Conservation (phyloP, 2,888 invertebrate species). For the Seira ritae region DNA sequence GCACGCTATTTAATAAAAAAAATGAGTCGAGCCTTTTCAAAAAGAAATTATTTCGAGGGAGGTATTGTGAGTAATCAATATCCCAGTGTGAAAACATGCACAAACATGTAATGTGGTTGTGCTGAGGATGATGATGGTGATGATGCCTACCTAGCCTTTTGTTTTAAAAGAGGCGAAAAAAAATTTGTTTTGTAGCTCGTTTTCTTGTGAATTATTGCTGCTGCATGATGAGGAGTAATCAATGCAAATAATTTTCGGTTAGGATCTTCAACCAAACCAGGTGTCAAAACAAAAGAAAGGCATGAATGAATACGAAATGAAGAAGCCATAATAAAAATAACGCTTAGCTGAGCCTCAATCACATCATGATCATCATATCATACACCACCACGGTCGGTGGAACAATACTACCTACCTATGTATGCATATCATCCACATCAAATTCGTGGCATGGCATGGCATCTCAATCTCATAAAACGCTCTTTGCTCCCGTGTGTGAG, state of each 20-base stretch:
- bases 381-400: slow-evolving; percentile 20
- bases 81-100: background rate
- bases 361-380: slow-evolving; percentile 17
- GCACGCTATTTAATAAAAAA: background rate
- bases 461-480: too few species aligned
- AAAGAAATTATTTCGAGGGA: background rate
- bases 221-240: slow-evolving; percentile 19
- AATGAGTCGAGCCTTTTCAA: background rate
- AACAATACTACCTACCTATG: slow-evolving; percentile 17
- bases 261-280: slow-evolving; percentile 57
- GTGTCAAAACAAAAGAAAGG: slow-evolving; percentile 70
- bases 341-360: slow-evolving; percentile 29
- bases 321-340: slow-evolving; percentile 40
- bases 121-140: too few species aligned
- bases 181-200: background rate
- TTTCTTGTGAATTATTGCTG: slow-evolving; percentile 5
- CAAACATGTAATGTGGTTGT: too few species aligned
- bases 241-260: background rate
- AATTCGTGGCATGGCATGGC: too few species aligned
- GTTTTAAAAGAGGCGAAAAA: background rate
- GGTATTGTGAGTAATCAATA: background rate
- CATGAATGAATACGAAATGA: slow-evolving; percentile 50
- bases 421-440: too few species aligned
- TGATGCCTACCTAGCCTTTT: slow-evolving; percentile 6
- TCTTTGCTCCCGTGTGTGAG: too few species aligned